Evolutionary conservation across 2,888 invertebrate species (phyloP).

Genomic region (Colletes collaris): DNA sequence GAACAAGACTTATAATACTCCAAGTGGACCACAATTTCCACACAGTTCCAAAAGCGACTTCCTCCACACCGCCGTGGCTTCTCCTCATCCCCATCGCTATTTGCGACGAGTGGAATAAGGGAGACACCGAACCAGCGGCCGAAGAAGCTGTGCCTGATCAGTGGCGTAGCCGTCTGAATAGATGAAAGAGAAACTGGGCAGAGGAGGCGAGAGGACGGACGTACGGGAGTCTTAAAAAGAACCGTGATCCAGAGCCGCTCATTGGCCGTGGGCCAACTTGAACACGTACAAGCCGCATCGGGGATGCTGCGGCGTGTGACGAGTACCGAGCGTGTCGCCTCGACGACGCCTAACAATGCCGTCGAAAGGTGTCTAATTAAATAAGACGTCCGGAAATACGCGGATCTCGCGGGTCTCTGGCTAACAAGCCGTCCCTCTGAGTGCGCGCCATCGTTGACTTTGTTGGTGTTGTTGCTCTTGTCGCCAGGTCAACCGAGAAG

Average conservation of each 20-base stretch:
- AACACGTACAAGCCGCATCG: slow-evolving; percentile 72
- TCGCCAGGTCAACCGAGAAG: slow-evolving; percentile 74
- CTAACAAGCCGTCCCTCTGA: slow-evolving; percentile 78
- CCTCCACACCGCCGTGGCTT: too few species aligned
- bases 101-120: too few species aligned
- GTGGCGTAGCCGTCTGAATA: slow-evolving; percentile 37
- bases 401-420: slow-evolving; percentile 60
- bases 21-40: too few species aligned
- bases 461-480: slow-evolving; percentile 58
- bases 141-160: slow-evolving; percentile 33
- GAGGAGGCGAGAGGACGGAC: slow-evolving; percentile 2
- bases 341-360: slow-evolving; percentile 79
- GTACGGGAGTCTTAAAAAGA: slow-evolving; percentile 56
- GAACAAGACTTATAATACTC: too few species aligned
- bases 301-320: slow-evolving; percentile 51
- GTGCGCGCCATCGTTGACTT: slow-evolving; percentile 63
- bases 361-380: slow-evolving; percentile 81
- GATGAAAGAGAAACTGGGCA: slow-evolving; percentile 38
- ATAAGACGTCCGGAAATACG: slow-evolving; percentile 79
- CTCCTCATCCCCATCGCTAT: too few species aligned
- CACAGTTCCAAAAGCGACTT: too few species aligned
- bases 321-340: slow-evolving; percentile 68
- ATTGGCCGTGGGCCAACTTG: slow-evolving; percentile 76
- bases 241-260: slow-evolving; percentile 67
- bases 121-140: neutral